Evolutionary conservation across 2,113 vertebrate species (phyloP).

Genomic region (Brachyhypopomus occidentalis): DNA sequence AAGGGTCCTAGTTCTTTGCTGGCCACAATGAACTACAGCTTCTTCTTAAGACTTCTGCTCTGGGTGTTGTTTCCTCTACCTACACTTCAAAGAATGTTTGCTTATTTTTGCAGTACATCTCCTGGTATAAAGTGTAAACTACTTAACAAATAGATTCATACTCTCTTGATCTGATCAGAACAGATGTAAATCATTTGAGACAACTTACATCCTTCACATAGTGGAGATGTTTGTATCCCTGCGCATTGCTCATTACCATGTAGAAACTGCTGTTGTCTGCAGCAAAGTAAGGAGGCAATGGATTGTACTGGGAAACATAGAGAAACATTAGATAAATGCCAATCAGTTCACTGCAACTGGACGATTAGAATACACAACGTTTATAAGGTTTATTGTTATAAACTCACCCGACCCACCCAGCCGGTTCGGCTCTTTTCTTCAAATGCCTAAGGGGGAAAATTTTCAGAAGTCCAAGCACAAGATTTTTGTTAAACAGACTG

Average conservation of each 20-base stretch:
- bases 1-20: slow-evolving; percentile 25
- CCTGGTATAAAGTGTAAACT: not conserved
- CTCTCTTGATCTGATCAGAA: slow-evolving; percentile 6
- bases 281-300: slow-evolving; percentile 86
- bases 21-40: slow-evolving; percentile 6
- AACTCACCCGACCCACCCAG: slow-evolving; percentile 93
- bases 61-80: not conserved
- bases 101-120: not conserved
- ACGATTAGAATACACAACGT: not conserved
- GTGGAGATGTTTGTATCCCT: slow-evolving; percentile 95
- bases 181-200: not conserved
- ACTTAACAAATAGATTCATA: slow-evolving; percentile 15
- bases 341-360: not conserved
- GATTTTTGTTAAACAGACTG: no score
- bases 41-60: slow-evolving; percentile 10
- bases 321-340: not conserved
- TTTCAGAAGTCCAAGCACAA: not conserved
- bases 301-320: slow-evolving; percentile 81
- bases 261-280: slow-evolving; percentile 88
- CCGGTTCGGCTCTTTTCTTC: slow-evolving; percentile 88
- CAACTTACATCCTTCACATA: slow-evolving; percentile 74
- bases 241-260: slow-evolving; percentile 90
- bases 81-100: slow-evolving; percentile 12
- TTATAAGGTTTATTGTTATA: not conserved
- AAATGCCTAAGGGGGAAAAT: slow-evolving; percentile 68